phyloP scores from a whole-genome alignment of 1,140 invertebrate genomes.

The Orius insidiosus region DNA sequence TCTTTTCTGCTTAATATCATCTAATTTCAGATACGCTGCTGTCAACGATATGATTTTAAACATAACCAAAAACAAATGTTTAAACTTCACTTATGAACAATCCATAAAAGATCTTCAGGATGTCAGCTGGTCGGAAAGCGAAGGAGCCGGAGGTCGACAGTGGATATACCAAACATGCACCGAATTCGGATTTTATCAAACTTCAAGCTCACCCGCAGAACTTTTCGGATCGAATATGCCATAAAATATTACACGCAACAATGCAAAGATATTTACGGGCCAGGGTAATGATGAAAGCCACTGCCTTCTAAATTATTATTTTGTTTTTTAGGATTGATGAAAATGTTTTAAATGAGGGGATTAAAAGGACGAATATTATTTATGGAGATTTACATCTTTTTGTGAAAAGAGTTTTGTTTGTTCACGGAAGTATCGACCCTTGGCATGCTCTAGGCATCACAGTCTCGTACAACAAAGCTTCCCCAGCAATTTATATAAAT shows the following conservation, averaged over 20 bases:
- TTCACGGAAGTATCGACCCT: constrained; percentile 82
- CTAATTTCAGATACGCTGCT: constrained; percentile 31
- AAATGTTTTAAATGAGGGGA: constrained; percentile 37
- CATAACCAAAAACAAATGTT: constrained; percentile 50
- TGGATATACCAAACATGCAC: constrained; percentile 94
- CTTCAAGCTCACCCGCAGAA: constrained; percentile 38
- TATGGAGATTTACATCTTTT: constrained; percentile 61
- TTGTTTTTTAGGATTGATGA: constrained; percentile 34
- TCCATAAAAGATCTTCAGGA: constrained; percentile 57
- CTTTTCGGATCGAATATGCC: constrained; percentile 59
- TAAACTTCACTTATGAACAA: constrained; percentile 67
- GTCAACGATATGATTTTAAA: constrained; percentile 56
- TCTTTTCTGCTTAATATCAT: too few species aligned
- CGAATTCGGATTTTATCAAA: constrained; percentile 90
- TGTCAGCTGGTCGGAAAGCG: constrained; percentile 35
- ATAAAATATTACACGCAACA: constrained; percentile 63
- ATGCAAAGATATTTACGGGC: constrained; percentile 67
- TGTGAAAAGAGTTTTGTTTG: constrained; percentile 59
- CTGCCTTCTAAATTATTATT: background rate
- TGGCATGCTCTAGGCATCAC: constrained; percentile 75
- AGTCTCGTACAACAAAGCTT: constrained; percentile 28
- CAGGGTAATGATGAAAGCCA: constrained; percentile 22
- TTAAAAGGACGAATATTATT: constrained; percentile 53
- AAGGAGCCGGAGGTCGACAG: constrained; percentile 40
- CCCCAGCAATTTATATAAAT: constrained; percentile 45